These are phyloP conservation scores for Leiothrix lutea DNA, from an alignment of 2,113 vertebrate genomes.

Conservation along the genomic window DNA sequence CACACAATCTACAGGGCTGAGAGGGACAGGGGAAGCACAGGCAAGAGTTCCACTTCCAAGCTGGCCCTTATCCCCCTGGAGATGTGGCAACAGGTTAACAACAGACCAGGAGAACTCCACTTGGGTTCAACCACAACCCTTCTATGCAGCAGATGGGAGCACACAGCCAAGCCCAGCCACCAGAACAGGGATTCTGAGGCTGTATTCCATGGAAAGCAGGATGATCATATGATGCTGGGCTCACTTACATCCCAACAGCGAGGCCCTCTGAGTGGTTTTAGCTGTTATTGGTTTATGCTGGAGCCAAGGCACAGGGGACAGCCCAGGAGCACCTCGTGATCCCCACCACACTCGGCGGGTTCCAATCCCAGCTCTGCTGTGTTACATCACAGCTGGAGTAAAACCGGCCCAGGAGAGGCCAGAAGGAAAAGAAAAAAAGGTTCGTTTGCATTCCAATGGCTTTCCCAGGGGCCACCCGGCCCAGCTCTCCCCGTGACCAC, in stretches of 20 bases:
- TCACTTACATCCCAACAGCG: background rate
- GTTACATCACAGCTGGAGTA: background rate
- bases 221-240: background rate
- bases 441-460: constrained; percentile 12
- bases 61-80: background rate
- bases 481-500: background rate
- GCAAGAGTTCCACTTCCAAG: background rate
- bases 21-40: background rate
- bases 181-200: background rate
- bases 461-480: background rate
- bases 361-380: background rate
- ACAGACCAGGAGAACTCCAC: background rate
- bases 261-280: background rate
- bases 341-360: background rate
- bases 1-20: background rate
- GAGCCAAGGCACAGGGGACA: background rate
- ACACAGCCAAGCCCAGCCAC: background rate
- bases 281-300: background rate
- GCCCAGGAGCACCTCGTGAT: background rate
- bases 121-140: background rate
- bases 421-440: background rate
- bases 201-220: background rate
- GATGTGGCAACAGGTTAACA: background rate
- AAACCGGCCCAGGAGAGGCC: background rate
- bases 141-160: background rate